Evolutionary conservation across 2,888 invertebrate species (phyloP).

Genomic region (Netelia fuscicornis): DNA sequence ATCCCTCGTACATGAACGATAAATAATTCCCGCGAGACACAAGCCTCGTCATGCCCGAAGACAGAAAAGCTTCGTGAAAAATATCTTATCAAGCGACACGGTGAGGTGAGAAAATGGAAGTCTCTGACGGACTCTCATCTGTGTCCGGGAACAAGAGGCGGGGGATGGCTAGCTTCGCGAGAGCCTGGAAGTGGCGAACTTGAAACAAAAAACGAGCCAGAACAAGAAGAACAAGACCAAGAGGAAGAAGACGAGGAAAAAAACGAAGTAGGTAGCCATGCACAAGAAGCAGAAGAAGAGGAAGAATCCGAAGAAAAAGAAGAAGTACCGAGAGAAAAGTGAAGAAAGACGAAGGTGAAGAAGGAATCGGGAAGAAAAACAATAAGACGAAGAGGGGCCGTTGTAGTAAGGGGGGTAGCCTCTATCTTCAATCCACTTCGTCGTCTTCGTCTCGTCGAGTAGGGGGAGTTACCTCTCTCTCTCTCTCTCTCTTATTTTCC

Average conservation of each 20-base stretch:
- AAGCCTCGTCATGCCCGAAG: not conserved
- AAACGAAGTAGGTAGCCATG: conserved; percentile 9
- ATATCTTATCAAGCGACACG: not conserved
- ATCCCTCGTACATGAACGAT: too few species aligned
- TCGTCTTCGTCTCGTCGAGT: conserved; percentile 35
- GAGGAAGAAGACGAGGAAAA: conserved; percentile 14
- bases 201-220: conserved; percentile 15
- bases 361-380: conserved; percentile 28
- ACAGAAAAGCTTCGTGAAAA: not conserved
- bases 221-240: conserved; percentile 13
- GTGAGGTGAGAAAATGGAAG: not conserved
- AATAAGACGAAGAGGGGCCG: conserved; percentile 45
- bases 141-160: not conserved
- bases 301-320: not conserved
- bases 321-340: conserved; percentile 17
- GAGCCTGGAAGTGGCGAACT: conserved; percentile 30
- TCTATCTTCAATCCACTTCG: conserved; percentile 48
- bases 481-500: conserved; percentile 18
- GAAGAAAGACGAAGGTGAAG: conserved; percentile 26
- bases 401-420: conserved; percentile 6
- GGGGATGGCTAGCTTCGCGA: conserved; percentile 30
- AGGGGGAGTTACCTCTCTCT: conserved; percentile 25
- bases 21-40: too few species aligned
- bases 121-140: not conserved
- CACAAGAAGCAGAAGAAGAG: not conserved